phyloP scores from a whole-genome alignment of 1,140 invertebrate species.

The Drosophila kanapiae region DNA sequence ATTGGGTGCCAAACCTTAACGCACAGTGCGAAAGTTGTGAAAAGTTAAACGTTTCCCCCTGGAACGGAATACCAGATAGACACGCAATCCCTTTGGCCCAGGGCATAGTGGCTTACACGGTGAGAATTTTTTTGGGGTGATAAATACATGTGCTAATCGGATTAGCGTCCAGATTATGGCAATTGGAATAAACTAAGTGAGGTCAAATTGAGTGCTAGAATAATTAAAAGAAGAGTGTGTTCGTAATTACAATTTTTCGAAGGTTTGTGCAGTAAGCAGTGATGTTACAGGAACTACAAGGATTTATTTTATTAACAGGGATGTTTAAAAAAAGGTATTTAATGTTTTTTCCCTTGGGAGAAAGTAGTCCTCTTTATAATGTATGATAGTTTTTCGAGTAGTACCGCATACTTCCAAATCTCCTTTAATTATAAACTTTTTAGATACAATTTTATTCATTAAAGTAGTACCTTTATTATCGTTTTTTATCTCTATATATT shows the following conservation, averaged over 20 bases:
- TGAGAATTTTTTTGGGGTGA: constrained; percentile 37
- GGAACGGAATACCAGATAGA: constrained; percentile 56
- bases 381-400: too few relatives aligned
- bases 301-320: not conserved
- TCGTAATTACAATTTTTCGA: constrained; percentile 6
- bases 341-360: not conserved
- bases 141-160: constrained; percentile 25
- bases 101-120: constrained; percentile 25
- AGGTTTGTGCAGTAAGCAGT: not conserved
- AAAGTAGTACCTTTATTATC: too few relatives aligned
- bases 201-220: constrained; percentile 25
- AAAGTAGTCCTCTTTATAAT: too few relatives aligned
- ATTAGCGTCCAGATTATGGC: constrained; percentile 27
- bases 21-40: constrained; percentile 67
- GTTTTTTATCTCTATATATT: too few relatives aligned
- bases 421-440: not conserved
- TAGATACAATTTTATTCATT: too few relatives aligned
- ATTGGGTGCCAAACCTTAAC: constrained; percentile 74
- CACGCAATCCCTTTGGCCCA: constrained; percentile 54
- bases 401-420: too few relatives aligned
- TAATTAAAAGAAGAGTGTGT: constrained; percentile 22
- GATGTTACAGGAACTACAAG: not conserved
- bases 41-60: constrained; percentile 72
- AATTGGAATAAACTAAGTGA: constrained; percentile 24
- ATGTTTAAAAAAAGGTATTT: not conserved